These are phyloP conservation scores for Selenia dentaria DNA, from an alignment of 2,888 invertebrate genomes.

Conservation along the genomic window DNA sequence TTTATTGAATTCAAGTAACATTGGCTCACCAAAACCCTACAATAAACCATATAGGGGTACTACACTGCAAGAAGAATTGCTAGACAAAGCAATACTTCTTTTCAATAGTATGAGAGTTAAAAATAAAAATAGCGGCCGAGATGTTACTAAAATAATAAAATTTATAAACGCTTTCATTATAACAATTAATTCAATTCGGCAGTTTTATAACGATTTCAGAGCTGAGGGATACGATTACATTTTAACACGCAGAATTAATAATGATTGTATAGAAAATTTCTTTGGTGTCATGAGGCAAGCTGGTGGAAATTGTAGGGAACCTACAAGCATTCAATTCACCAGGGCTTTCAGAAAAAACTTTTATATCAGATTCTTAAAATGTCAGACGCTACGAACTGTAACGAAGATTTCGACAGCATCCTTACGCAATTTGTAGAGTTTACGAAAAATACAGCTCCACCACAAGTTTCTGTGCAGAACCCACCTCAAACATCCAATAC, in stretches of 20 bases:
- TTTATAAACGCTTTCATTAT: background rate
- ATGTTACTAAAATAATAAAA: background rate
- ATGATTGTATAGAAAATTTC: background rate
- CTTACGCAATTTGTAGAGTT: too few species aligned
- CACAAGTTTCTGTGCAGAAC: too few species aligned
- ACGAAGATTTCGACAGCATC: background rate
- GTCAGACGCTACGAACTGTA: too few species aligned
- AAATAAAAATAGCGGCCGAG: background rate
- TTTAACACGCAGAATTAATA: background rate
- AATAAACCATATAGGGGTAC: background rate
- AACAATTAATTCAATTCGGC: background rate
- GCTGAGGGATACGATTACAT: background rate
- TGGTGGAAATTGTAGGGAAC: background rate
- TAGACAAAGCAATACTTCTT: background rate
- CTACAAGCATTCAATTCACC: background rate
- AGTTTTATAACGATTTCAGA: background rate
- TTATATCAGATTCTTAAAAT: too few species aligned
- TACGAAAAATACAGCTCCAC: too few species aligned
- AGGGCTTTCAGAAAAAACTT: background rate
- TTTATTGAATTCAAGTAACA: constrained; percentile 4
- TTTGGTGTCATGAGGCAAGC: background rate
- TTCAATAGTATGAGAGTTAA: background rate
- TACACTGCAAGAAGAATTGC: background rate
- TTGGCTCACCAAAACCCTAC: background rate
- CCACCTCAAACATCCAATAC: too few species aligned